Percentiles rank a stretch among this genome's conserved stretches.
These are phyloP conservation scores for Homalodisca vitripennis DNA, from an alignment of 1,140 invertebrate genomes.

Conservation along the genomic window DNA sequence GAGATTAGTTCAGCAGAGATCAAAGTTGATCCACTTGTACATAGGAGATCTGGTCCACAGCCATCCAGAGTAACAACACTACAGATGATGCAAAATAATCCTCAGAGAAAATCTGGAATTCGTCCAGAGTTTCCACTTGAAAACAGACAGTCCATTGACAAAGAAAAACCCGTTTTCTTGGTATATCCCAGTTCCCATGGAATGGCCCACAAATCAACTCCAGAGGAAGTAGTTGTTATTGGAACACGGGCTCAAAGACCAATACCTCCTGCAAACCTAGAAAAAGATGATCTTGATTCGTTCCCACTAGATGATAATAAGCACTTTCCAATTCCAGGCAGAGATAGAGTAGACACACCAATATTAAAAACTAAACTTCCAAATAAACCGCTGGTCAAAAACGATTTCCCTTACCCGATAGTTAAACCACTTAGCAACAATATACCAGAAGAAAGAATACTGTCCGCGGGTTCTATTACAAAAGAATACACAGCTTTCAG, in stretches of 20 bases:
- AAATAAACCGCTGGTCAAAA: conserved; percentile 44
- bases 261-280: conserved; percentile 53
- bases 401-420: conserved; percentile 43
- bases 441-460: conserved; percentile 32
- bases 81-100: conserved; percentile 60
- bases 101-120: conserved; percentile 33
- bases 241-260: conserved; percentile 55
- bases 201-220: conserved; percentile 50
- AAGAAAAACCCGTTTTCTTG: conserved; percentile 55
- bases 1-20: conserved; percentile 1
- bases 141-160: conserved; percentile 33
- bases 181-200: conserved; percentile 55
- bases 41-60: conserved; percentile 38
- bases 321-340: conserved; percentile 47
- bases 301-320: conserved; percentile 52
- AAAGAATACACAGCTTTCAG: conserved; percentile 42
- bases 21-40: conserved; percentile 30
- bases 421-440: conserved; percentile 37
- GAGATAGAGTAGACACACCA: conserved; percentile 51
- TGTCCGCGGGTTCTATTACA: conserved; percentile 20
- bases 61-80: conserved; percentile 55
- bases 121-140: conserved; percentile 21
- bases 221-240: conserved; percentile 55
- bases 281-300: conserved; percentile 44
- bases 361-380: conserved; percentile 50